Percentiles rank a stretch among this genome's conserved stretches.
These are phyloP conservation scores for Sinelater perroti DNA, from an alignment of 2,888 invertebrate genomes.

Conservation along the genomic window DNA sequence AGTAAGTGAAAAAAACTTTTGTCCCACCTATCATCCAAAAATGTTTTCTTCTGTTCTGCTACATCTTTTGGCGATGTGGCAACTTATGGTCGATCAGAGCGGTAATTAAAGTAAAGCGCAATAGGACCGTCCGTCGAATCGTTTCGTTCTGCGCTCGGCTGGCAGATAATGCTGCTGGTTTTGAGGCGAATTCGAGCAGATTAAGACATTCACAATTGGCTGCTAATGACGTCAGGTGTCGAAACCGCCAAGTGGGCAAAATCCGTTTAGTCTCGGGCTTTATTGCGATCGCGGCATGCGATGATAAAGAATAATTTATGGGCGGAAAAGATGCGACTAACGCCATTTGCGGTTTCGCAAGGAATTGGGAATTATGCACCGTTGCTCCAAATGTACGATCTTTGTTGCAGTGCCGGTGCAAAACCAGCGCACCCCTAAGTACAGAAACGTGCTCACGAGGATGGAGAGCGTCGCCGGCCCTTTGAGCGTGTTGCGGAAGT, in stretches of 20 bases:
- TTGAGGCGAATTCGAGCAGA: background rate
- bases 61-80: too few species aligned
- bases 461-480: constrained; percentile 70
- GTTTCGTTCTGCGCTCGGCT: background rate
- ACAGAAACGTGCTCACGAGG: constrained; percentile 54
- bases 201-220: background rate
- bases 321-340: too few species aligned
- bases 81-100: too few species aligned
- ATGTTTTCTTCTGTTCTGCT: too few species aligned
- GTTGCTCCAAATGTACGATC: background rate
- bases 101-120: too few species aligned
- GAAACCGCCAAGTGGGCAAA: background rate
- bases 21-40: too few species aligned
- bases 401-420: constrained; percentile 53
- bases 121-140: background rate
- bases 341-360: too few species aligned
- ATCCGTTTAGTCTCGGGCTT: background rate
- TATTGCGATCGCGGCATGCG: too few species aligned
- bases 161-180: background rate
- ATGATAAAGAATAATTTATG: too few species aligned
- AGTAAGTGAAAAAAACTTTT: too few species aligned
- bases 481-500: constrained; percentile 67
- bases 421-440: constrained; percentile 43
- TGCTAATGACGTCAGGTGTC: background rate
- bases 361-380: too few species aligned